phyloP scores from a whole-genome alignment of 2,797 vertebrate genomes.

The Hydrophis major region DNA sequence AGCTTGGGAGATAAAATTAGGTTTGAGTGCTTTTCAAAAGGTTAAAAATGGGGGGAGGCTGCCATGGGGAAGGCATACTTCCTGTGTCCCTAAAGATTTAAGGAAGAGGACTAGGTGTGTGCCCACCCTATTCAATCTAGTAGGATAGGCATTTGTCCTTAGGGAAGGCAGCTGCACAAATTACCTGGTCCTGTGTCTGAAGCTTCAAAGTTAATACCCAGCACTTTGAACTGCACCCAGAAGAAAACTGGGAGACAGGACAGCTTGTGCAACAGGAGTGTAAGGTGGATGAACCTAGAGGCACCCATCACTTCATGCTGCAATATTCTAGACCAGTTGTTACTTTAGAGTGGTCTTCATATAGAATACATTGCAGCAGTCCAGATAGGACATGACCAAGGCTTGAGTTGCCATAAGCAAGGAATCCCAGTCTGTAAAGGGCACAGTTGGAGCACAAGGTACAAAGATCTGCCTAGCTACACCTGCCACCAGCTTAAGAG shows the following conservation, averaged over 20 bases:
- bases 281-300: neutral
- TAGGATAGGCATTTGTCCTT: neutral
- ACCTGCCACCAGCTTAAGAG: neutral
- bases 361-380: neutral
- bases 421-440: neutral
- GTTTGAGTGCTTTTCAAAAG: neutral
- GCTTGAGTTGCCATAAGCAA: neutral
- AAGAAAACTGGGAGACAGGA: neutral
- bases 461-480: neutral
- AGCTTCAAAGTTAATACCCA: too few relatives aligned
- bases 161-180: neutral
- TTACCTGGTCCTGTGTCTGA: neutral
- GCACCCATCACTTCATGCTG: neutral
- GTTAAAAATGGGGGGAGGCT: neutral
- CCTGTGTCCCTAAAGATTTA: neutral
- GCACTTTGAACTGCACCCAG: neutral
- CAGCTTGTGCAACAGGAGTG: neutral
- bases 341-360: neutral
- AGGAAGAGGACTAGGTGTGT: neutral
- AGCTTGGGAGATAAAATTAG: neutral
- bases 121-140: neutral
- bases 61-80: neutral
- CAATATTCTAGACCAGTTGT: neutral
- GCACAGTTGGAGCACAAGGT: neutral
- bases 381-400: neutral